Base-by-base conservation (phyloP, 2,113 vertebrate genomes). In the Lophius piscatorius region DNA sequence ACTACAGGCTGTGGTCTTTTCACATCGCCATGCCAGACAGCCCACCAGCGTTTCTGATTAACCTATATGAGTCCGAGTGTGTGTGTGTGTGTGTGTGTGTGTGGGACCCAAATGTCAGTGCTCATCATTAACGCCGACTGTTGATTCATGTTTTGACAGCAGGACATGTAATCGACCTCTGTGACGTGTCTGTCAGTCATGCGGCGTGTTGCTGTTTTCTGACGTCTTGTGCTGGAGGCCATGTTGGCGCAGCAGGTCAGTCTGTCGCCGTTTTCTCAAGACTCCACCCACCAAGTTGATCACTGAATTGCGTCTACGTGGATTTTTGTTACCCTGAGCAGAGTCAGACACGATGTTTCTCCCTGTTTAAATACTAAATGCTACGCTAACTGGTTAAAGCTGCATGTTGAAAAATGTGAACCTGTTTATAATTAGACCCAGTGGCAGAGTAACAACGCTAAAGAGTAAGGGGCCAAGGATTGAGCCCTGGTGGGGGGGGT, bases 161-260 rank as follows among this genome's bases (percentile, higher is more conserved):
- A 52, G 79, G 68, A 80, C 75, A 79, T 74, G 68, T 59, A 69
- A 64, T 44, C 69, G 81, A 83, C 83, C 83, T 86, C 65, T 28
- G 20, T 29, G 60, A 50, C 24, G 62, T 63, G 55, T 29, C 48
- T 73, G 60, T 48, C 28, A 46, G 75, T 60, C 66, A 17, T 21
- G 23, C 41, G 35, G 50, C 1, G 24, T 1, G 60, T 55, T 31
- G 42, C 57, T 22, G 60, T 63, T 24, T 14, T 16, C 40, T n/a
- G 62, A 38, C 33, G 23, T 16, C 47, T 34, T 66, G 63, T 50
- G 9, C 49, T 38, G 0, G 33, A 46, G 0, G 46, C 60, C 24
- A 9, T 6, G 14, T 5, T 14, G 6, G 29, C 22, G 2, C 55
- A 49, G 58, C 14, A 8, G 45, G 54, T 68, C 66, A 31, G 17